These are phyloP conservation scores for Tenodera sinensis DNA, from an alignment of 2,888 invertebrate genomes.

Conservation along the genomic window DNA sequence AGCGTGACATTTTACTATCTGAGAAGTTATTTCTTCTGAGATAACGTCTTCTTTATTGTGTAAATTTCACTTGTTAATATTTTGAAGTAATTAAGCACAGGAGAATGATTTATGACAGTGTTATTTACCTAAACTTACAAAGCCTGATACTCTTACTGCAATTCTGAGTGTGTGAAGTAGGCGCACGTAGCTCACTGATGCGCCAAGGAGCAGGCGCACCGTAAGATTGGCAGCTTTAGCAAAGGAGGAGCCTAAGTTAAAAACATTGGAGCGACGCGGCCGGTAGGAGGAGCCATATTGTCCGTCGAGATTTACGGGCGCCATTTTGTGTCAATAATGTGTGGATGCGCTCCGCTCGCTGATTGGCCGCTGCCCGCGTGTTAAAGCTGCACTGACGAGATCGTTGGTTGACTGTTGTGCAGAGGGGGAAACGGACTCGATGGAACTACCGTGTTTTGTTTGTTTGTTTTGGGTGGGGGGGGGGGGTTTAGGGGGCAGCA, in stretches of 20 bases:
- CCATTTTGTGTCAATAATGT: constrained; percentile 29
- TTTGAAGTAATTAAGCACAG: too few relatives aligned
- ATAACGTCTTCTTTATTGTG: too few relatives aligned
- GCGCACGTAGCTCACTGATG: background rate
- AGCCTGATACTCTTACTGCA: too few relatives aligned
- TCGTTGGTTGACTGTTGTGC: constrained; percentile 8
- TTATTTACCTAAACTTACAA: too few relatives aligned
- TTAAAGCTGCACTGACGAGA: constrained; percentile 27
- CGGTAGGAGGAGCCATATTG: constrained; percentile 27
- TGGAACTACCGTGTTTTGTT: background rate
- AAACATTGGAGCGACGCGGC: constrained; percentile 3
- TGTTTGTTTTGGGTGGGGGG: background rate
- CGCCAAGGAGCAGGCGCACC: background rate
- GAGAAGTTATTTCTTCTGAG: too few relatives aligned
- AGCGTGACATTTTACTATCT: too few relatives aligned
- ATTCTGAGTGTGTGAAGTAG: too few relatives aligned
- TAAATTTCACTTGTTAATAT: too few relatives aligned
- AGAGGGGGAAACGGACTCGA: constrained; percentile 22
- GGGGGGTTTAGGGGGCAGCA: too few relatives aligned
- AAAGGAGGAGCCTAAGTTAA: constrained; percentile 8
- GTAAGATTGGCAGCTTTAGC: constrained; percentile 11
- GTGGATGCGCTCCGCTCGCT: constrained; percentile 18
- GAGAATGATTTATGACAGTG: too few relatives aligned
- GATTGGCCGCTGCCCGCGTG: constrained; percentile 23
- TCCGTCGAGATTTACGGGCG: constrained; percentile 26